Conservation (phyloP, 2,888 invertebrate species). For the Cephus pygmeus region DNA sequence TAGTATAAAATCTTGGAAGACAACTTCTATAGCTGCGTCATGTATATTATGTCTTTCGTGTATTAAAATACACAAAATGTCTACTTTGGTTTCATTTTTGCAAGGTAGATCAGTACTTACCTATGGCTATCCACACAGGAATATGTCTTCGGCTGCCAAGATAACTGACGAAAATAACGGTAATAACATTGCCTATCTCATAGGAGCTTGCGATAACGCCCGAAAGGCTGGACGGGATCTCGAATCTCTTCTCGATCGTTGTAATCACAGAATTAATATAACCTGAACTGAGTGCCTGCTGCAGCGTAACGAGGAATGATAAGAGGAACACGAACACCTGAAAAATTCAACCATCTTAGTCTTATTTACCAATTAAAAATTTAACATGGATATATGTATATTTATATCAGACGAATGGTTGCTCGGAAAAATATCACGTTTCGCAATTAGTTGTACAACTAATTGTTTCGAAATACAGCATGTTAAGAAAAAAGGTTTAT, state of each 20-base stretch:
- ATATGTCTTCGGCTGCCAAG: constrained; percentile 92
- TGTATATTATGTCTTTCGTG: neutral
- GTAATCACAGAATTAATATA: constrained; percentile 96
- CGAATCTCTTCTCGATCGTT: constrained; percentile 94
- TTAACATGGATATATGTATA: neutral
- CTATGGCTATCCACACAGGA: constrained; percentile 94
- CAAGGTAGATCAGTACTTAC: constrained; percentile 63
- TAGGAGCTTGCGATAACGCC: constrained; percentile 94
- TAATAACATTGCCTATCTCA: constrained; percentile 95
- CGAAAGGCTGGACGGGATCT: constrained; percentile 92
- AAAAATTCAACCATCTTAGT: constrained; percentile 45
- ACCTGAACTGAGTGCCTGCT: constrained; percentile 90
- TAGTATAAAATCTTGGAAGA: too few relatives aligned
- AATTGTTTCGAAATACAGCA: too few relatives aligned
- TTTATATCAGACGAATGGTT: constrained; percentile 12
- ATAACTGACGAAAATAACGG: constrained; percentile 95
- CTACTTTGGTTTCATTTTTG: neutral
- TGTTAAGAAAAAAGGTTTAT: neutral
- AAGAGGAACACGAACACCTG: constrained; percentile 90
- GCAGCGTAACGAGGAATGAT: constrained; percentile 89
- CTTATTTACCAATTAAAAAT: neutral
- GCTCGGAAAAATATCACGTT: constrained; percentile 17
- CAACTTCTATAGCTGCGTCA: neutral
- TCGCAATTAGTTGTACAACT: neutral
- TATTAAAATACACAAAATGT: neutral